Evolutionary conservation across 2,113 vertebrate species (phyloP).

Genomic region (Lucifuga dentata): DNA sequence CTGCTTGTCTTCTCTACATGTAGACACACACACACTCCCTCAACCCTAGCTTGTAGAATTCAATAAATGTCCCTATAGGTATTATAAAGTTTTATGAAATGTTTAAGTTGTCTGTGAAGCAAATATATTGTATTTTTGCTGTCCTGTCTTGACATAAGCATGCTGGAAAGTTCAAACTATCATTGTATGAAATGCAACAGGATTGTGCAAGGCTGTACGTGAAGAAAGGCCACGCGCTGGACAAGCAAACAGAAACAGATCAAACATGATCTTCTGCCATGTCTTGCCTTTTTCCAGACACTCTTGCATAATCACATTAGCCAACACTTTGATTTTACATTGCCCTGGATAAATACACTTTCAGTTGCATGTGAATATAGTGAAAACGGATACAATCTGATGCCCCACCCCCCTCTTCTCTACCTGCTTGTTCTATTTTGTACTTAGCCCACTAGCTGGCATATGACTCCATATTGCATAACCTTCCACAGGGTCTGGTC

Average conservation of each 20-base stretch:
- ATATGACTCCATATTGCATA: slow-evolving; percentile 36
- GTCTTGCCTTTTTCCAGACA: slow-evolving; percentile 62
- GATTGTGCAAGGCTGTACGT: slow-evolving; percentile 54
- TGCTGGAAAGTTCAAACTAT: too few relatives aligned
- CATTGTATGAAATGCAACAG: slow-evolving; percentile 51
- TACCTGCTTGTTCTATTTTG: slow-evolving; percentile 16
- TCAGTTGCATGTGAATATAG: too few relatives aligned
- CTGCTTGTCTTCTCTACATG: not conserved
- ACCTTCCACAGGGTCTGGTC: slow-evolving; percentile 6
- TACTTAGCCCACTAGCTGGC: slow-evolving; percentile 19
- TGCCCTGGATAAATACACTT: slow-evolving; percentile 32
- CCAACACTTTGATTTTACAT: slow-evolving; percentile 52
- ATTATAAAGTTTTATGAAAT: too few relatives aligned
- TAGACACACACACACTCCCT: not conserved
- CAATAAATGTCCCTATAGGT: too few relatives aligned
- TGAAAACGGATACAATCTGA: too few relatives aligned
- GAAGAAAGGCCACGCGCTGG: slow-evolving; percentile 66
- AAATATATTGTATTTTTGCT: not conserved
- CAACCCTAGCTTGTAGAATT: not conserved
- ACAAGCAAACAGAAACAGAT: slow-evolving; percentile 72
- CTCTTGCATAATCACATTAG: slow-evolving; percentile 66
- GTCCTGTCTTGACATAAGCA: too few relatives aligned
- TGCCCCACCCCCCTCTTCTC: not conserved
- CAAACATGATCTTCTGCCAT: slow-evolving; percentile 64
- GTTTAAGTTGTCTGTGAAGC: not conserved